Evolutionary conservation across 2,797 vertebrate genomes (phyloP), one percentile per base, ranked within the genome.

Genomic region (Notolabrus celidotus): DNA sequence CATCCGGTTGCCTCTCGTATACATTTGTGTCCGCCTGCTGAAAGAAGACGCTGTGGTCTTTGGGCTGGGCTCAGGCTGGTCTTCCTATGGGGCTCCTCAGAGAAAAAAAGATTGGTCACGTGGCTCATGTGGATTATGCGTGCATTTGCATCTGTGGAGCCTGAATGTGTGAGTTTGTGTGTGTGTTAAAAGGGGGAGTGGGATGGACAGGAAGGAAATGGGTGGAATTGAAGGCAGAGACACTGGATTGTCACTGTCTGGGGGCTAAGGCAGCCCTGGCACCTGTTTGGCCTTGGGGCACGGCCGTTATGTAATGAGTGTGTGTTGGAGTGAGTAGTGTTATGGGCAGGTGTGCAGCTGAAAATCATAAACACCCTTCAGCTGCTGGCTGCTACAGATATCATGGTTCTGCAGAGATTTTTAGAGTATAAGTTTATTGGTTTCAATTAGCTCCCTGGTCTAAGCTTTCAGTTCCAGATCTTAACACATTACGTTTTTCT

Each of bases 261-360:
- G 57, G 61, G 70, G 36, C 49, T 43, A 55, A 61, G 10, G 67
- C 47, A 47, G 39, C 10, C 72, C 42, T 33, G 59, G 76, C 88
- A 92, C 80, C 87, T 89, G 88, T 83, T 88, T 60, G 60, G 58
- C 73, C 61, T 74, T 20, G 43, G 57, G 62, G 34, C 46, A 17
- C 10, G 0, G 43, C 42, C 59, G 53, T 82, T 75, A 73, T 58
- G 38, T 69, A 52, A 45, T n/a, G 47, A 34, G 29, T 65, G 71
- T 39, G 25, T 60, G 69, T 25, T 22, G 45, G 62, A 17, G n/a
- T 27, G 61, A 58, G 25, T 5, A 20, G 38, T 77, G 72, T 73
- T 62, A 9, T 42, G 60, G 64, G 71, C 83, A 85, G 71, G 80
- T 81, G 84, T 74, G 58, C 62, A 46, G 53, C 55, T 45, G 31